phyloP scores from a whole-genome alignment of 2,888 invertebrate species.

The Pterobdella sp. region DNA sequence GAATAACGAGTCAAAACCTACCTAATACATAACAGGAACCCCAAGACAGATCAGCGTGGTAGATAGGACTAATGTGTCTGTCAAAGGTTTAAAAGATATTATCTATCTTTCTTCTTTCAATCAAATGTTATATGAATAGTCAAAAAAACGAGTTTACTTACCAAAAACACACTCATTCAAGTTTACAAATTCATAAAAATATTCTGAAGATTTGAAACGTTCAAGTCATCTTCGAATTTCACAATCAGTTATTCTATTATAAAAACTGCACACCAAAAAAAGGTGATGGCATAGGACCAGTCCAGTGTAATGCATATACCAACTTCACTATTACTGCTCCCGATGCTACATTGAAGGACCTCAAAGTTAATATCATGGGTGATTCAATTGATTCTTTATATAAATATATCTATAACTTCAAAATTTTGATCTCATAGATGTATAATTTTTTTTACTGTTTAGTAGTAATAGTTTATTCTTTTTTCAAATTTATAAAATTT shows the following conservation, averaged over 20 bases:
- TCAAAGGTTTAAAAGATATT: slow-evolving; percentile 14
- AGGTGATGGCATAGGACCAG: slow-evolving; percentile 71
- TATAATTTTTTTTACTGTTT: no score
- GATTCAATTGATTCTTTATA: no score
- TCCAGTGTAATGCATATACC: slow-evolving; percentile 75
- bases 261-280: slow-evolving; percentile 56
- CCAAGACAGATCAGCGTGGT: slow-evolving; percentile 29
- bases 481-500: no score
- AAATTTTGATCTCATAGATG: no score
- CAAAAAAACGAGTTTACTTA: no score
- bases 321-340: slow-evolving; percentile 81
- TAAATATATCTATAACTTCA: no score
- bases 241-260: no score
- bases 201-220: no score
- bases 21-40: not conserved
- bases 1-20: not conserved
- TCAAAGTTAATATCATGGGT: slow-evolving; percentile 56
- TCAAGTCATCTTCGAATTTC: no score
- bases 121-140: not conserved
- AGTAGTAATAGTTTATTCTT: no score
- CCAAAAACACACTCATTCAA: no score
- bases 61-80: slow-evolving; percentile 30
- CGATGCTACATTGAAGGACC: slow-evolving; percentile 48
- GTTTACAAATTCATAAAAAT: no score
- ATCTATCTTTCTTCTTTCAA: not conserved